A percentile compares a stretch with the other conserved stretches of the same genome.
These are phyloP conservation scores for Acrossocheilus fasciatus DNA, from an alignment of 2,797 vertebrate species.

Conservation along the genomic window DNA sequence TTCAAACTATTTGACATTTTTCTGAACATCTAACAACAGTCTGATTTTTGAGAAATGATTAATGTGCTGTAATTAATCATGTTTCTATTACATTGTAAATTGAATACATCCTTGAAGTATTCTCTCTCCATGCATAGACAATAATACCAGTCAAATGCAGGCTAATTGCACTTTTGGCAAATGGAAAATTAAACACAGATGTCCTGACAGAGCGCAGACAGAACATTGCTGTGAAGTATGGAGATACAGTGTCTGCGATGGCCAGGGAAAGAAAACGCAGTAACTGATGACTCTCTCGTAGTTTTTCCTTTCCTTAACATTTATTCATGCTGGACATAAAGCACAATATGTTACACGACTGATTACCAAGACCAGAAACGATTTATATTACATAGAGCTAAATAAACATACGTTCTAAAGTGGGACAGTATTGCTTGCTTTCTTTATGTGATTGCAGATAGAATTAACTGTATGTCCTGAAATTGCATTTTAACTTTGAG, in stretches of 20 bases:
- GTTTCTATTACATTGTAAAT: slow-evolving; percentile 5
- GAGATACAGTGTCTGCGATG: not conserved
- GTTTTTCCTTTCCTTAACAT: slow-evolving; percentile 1
- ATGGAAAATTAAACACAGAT: slow-evolving; percentile 56
- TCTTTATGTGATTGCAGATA: slow-evolving; percentile 45
- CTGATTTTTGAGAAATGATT: not conserved
- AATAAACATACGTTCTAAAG: slow-evolving; percentile 39
- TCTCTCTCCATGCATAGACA: slow-evolving; percentile 11
- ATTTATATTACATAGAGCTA: slow-evolving; percentile 50
- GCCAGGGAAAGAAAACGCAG: not conserved
- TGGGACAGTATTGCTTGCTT: slow-evolving; percentile 30
- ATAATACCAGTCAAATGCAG: slow-evolving; percentile 41
- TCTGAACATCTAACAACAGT: not conserved
- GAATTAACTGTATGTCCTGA: slow-evolving; percentile 29
- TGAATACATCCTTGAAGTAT: slow-evolving; percentile 12
- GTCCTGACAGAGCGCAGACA: slow-evolving; percentile 42
- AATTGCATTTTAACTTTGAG: slow-evolving; percentile 22
- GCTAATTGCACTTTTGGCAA: slow-evolving; percentile 55
- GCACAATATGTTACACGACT: slow-evolving; percentile 24
- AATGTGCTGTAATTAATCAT: slow-evolving; percentile 9
- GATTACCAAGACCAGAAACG: slow-evolving; percentile 28
- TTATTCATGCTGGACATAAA: slow-evolving; percentile 29
- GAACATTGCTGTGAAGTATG: slow-evolving; percentile 27
- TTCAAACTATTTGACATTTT: not conserved
- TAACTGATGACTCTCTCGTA: not conserved